Conservation (phyloP, 2,888 invertebrate genomes). For the Melinaea menophilus region DNA sequence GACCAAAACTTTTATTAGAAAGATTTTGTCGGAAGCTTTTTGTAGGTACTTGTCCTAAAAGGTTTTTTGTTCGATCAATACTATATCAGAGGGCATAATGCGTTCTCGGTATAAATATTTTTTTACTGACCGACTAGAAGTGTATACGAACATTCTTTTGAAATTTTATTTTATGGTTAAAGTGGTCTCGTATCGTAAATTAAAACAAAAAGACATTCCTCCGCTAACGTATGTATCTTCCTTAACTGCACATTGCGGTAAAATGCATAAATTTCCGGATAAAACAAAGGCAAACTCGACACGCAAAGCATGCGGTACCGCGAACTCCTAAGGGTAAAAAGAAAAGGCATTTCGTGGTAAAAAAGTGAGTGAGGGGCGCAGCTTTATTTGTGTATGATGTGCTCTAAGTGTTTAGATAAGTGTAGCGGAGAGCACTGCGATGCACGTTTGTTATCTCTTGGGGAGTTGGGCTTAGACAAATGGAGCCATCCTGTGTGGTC, state of each 20-base stretch:
- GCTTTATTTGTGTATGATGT: conserved; percentile 73
- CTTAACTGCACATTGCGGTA: conserved; percentile 60
- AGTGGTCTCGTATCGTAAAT: conserved; percentile 43
- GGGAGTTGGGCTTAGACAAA: conserved; percentile 65
- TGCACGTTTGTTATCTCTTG: conserved; percentile 73
- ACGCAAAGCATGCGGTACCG: conserved; percentile 64
- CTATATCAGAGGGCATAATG: conserved; percentile 25
- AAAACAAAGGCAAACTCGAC: conserved; percentile 64
- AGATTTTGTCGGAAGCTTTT: conserved; percentile 57
- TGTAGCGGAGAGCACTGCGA: conserved; percentile 52
- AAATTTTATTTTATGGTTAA: conserved; percentile 29
- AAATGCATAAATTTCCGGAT: conserved; percentile 69
- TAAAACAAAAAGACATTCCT: conserved; percentile 57
- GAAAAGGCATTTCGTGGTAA: conserved; percentile 69
- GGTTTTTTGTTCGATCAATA: conserved; percentile 50
- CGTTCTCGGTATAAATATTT: conserved; percentile 28
- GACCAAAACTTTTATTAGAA: conserved; percentile 77
- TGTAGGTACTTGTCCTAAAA: conserved; percentile 63
- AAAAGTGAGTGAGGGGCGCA: conserved; percentile 69
- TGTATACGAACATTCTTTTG: conserved; percentile 17
- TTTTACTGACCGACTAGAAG: conserved; percentile 28
- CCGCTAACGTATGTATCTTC: conserved; percentile 54
- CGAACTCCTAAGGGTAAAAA: conserved; percentile 69
- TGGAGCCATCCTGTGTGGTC: conserved; percentile 76
- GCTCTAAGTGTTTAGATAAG: conserved; percentile 77